These are phyloP conservation scores for Bugulina stolonifera DNA, from an alignment of 2,888 invertebrate genomes.

Conservation along the genomic window DNA sequence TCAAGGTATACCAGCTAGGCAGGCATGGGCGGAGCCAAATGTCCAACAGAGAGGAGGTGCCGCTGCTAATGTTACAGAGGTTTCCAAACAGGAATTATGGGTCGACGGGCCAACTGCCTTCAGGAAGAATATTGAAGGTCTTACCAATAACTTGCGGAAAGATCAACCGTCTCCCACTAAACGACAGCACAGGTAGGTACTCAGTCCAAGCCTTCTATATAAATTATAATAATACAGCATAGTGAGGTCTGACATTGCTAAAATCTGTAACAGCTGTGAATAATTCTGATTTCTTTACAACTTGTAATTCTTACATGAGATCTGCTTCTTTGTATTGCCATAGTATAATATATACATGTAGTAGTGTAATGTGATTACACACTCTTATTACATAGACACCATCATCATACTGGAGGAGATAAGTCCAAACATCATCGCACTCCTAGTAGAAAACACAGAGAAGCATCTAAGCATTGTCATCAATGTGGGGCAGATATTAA, in stretches of 20 bases:
- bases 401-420: too few relatives aligned
- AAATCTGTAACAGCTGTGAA: too few relatives aligned
- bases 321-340: too few relatives aligned
- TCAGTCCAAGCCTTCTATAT: too few relatives aligned
- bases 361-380: too few relatives aligned
- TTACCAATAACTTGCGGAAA: not conserved
- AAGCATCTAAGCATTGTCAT: slow-evolving; percentile 15
- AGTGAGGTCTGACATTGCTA: too few relatives aligned
- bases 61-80: not conserved
- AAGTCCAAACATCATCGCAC: not conserved
- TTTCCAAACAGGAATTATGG: slow-evolving; percentile 35
- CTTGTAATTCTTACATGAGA: too few relatives aligned
- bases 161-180: not conserved
- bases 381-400: too few relatives aligned
- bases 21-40: not conserved
- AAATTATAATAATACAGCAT: too few relatives aligned
- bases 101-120: slow-evolving; percentile 46
- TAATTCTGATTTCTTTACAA: too few relatives aligned
- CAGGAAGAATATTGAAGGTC: slow-evolving; percentile 24
- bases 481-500: slow-evolving; percentile 22
- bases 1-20: not conserved
- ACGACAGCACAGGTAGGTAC: slow-evolving; percentile 11
- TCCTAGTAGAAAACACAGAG: slow-evolving; percentile 5
- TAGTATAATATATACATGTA: too few relatives aligned
- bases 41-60: not conserved